Conservation (phyloP, 2,797 vertebrate species). For the Tenualosa ilisha region DNA sequence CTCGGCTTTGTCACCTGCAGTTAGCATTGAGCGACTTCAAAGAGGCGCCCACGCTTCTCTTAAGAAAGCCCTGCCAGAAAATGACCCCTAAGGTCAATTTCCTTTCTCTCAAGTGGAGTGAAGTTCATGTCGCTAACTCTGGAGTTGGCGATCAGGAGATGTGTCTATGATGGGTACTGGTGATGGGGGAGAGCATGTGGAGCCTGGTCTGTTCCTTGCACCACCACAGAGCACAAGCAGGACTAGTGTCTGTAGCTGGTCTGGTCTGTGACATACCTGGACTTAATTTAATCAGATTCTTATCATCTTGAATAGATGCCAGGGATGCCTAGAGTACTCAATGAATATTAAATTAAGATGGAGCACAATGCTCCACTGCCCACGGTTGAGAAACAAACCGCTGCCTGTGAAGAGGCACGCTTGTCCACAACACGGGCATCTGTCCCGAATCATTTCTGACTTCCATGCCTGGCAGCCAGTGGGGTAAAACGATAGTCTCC, state of each 20-base stretch:
- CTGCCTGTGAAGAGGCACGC: constrained; percentile 23
- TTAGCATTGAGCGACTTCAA: not conserved
- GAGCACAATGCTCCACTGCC: constrained; percentile 20
- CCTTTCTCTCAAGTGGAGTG: not conserved
- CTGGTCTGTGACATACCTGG: constrained; percentile 28
- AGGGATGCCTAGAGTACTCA: constrained; percentile 23
- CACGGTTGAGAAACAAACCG: constrained; percentile 29
- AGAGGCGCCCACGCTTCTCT: constrained; percentile 7
- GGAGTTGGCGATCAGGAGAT: not conserved
- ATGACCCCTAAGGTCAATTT: not conserved
- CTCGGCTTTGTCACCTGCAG: not conserved
- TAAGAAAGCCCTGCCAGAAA: not conserved
- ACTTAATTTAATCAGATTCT: constrained; percentile 37
- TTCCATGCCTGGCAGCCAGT: constrained; percentile 32
- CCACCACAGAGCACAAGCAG: constrained; percentile 11
- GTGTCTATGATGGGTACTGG: not conserved
- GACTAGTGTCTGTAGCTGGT: constrained; percentile 13
- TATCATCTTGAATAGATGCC: constrained; percentile 23
- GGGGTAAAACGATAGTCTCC: constrained; percentile 30
- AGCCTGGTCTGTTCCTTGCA: not conserved
- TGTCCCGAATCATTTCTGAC: not conserved
- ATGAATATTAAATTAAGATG: constrained; percentile 30
- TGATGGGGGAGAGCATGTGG: not conserved
- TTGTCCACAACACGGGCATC: not conserved
- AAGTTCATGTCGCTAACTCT: not conserved